phyloP scores from a whole-genome alignment of 2,113 vertebrate genomes.

The Apteryx mantelli region DNA sequence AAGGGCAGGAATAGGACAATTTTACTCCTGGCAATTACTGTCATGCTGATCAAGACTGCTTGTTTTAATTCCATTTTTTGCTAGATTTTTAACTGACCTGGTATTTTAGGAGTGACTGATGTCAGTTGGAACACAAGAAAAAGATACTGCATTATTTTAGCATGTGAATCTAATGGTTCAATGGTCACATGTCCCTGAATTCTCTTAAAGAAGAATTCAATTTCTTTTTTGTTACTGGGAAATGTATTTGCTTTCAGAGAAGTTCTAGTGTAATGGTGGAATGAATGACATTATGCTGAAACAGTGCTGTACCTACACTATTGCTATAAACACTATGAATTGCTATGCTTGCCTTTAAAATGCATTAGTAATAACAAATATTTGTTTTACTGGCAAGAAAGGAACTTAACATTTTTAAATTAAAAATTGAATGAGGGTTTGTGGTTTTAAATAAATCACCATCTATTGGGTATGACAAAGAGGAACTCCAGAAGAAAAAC shows the following conservation, averaged over 20 bases:
- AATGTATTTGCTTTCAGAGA: constrained; percentile 25
- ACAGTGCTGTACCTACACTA: background rate
- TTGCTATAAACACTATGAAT: background rate
- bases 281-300: constrained; percentile 3
- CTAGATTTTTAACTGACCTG: background rate
- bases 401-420: constrained; percentile 53
- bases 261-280: background rate
- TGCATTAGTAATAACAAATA: constrained; percentile 58
- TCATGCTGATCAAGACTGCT: accelerated
- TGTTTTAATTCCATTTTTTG: background rate
- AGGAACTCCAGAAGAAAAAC: background rate
- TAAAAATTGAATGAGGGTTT: constrained; percentile 42
- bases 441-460: constrained; percentile 55
- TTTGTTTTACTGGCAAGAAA: constrained; percentile 57
- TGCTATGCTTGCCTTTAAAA: constrained; percentile 27
- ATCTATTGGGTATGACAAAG: background rate
- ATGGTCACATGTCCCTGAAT: background rate
- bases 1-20: background rate
- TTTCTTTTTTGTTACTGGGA: background rate
- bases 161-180: background rate
- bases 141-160: background rate
- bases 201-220: constrained; percentile 2
- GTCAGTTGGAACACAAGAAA: background rate
- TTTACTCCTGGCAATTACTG: background rate
- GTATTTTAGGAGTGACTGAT: background rate